Base-by-base conservation (phyloP, 2,888 invertebrate species). In the Achlya flavicornis region DNA sequence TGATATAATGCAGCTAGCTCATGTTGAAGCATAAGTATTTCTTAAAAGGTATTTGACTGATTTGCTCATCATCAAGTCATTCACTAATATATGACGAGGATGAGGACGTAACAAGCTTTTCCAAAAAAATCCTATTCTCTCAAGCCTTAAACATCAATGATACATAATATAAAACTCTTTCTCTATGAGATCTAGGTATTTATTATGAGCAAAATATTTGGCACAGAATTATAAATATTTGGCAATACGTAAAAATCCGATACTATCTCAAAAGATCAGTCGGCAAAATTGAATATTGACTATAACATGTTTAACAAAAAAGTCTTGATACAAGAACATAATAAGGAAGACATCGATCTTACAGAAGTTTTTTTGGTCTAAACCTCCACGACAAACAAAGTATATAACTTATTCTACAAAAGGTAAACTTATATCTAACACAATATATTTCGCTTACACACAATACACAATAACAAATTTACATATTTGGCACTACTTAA, bases 131-230 rank as follows among this genome's bases (percentile, higher is more conserved):
- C n/a, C 48, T 48, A 48, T 16, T 48, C 16, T 10, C n/a, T 48
- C 14, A n/a, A 48, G 7, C 48, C 7, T 48, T 16, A 5, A 48
- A 16, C 16, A 5, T 48, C 5, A 48, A 53, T 65, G 67, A 67
- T 64, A 63, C 60, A 61, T 43, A 64, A 64, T 60, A 64, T 67
- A 64, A 65, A 60, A 64, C 35, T 66, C n/a, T n/a, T 65, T 74
- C 73, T 76, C 71, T 74, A 71, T 62, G 71, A 76, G 75, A 75
- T 62, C 64, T 66, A 26, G 26, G 26, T 26, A 61, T 67, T 19
- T 4, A 66, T 26, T 33, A 72, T 81, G 80, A 81, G 81, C 80
- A 80, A 75, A 70, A 71, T 53, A 72, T 72, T 81, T 82, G 81
- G 80, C 80, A 82, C 79, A 66, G 65, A 64, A 63, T 61, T 64